A percentile compares a stretch with the other conserved stretches of the same genome.
Conservation (phyloP, 2,797 vertebrate genomes). For the Microcaecilia unicolor region DNA sequence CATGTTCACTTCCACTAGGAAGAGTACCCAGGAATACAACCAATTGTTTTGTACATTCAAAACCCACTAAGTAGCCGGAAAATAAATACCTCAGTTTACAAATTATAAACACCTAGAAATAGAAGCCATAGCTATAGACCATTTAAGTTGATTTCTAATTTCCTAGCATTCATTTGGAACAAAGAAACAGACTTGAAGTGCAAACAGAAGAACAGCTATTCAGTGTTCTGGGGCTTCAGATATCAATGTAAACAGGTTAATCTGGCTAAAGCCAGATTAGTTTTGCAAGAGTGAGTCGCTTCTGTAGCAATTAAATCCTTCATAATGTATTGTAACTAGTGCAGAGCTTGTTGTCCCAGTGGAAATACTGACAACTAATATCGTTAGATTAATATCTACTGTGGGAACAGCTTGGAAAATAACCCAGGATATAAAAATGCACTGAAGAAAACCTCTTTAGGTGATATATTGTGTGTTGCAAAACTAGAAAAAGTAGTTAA, state of each 20-base stretch:
- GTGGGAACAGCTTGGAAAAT: constrained; percentile 2
- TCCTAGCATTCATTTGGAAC: constrained; percentile 5
- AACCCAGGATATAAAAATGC: background rate
- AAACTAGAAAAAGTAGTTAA: background rate
- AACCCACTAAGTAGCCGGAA: too few species aligned
- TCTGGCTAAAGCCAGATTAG: constrained; percentile 21
- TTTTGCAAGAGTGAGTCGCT: constrained; percentile 10
- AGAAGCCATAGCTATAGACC: too few species aligned
- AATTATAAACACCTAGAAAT: too few species aligned
- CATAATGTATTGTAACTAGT: background rate
- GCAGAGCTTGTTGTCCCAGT: background rate
- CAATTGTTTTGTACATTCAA: too few species aligned
- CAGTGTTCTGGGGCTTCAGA: background rate
- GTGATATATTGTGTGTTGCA: background rate
- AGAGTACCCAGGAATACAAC: too few species aligned
- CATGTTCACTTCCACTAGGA: too few species aligned
- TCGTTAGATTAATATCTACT: background rate
- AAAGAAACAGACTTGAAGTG: constrained; percentile 4
- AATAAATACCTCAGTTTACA: too few species aligned
- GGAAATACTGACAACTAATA: background rate
- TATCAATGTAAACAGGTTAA: constrained; percentile 24
- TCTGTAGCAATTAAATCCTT: constrained; percentile 15
- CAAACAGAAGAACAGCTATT: background rate
- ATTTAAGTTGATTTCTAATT: constrained; percentile 14
- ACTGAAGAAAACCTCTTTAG: background rate